Percentiles rank a stretch among this genome's conserved stretches.
Conservation (phyloP, 2,888 invertebrate genomes). For the Latrodectus hesperus region DNA sequence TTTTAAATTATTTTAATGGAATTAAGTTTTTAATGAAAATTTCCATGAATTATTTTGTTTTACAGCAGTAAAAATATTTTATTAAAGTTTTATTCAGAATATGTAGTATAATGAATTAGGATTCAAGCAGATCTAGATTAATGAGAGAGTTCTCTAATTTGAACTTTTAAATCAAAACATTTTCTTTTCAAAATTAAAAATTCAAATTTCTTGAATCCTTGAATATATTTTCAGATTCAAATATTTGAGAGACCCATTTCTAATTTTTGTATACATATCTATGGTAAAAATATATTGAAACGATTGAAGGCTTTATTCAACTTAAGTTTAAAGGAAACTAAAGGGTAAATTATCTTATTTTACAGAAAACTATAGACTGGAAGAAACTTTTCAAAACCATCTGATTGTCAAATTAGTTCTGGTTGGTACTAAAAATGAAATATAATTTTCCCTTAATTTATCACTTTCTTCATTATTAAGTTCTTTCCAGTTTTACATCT, state of each 20-base stretch:
- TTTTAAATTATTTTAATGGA: no score
- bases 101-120: no score
- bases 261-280: neutral
- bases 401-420: conserved; percentile 97
- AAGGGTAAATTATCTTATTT: conserved; percentile 62
- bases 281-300: no score
- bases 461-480: neutral
- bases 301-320: neutral
- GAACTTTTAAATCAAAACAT: no score
- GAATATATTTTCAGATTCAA: neutral
- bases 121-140: no score
- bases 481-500: no score
- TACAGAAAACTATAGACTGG: conserved; percentile 96
- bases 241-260: neutral
- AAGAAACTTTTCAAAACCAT: conserved; percentile 97
- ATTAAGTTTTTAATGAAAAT: no score
- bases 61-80: no score
- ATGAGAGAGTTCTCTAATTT: no score
- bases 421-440: conserved; percentile 78
- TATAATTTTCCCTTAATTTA: conserved; percentile 3
- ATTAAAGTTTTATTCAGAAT: no score
- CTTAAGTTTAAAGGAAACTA: neutral
- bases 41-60: no score
- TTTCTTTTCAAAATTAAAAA: neutral
- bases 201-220: neutral